Percentiles rank a stretch among this genome's conserved stretches.
These are phyloP conservation scores for Aelia acuminata DNA, from an alignment of 2,888 invertebrate genomes.

Conservation along the genomic window DNA sequence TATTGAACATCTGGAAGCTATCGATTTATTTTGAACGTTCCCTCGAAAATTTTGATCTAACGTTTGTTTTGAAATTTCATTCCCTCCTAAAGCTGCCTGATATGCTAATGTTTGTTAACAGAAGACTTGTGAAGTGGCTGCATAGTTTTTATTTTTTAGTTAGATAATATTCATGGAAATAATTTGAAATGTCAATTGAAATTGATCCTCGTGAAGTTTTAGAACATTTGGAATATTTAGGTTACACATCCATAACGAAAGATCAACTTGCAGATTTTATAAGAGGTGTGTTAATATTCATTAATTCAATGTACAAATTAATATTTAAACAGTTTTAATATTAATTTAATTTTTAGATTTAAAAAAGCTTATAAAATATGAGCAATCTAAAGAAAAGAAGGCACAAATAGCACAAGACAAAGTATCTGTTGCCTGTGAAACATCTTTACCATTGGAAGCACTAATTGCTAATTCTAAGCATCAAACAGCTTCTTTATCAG, in stretches of 20 bases:
- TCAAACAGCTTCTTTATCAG: neutral
- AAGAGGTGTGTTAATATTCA: slow-evolving; percentile 75
- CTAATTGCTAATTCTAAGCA: neutral
- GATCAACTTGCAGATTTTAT: slow-evolving; percentile 84
- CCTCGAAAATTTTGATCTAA: slow-evolving; percentile 28
- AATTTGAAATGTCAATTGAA: slow-evolving; percentile 58
- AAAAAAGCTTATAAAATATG: slow-evolving; percentile 78
- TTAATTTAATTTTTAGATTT: slow-evolving; percentile 73
- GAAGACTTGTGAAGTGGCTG: no score
- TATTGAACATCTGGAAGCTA: slow-evolving; percentile 1
- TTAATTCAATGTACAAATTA: slow-evolving; percentile 14
- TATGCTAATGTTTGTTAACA: neutral
- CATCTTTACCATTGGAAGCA: neutral
- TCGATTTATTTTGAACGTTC: slow-evolving; percentile 27
- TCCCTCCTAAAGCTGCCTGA: neutral
- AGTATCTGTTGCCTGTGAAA: slow-evolving; percentile 52
- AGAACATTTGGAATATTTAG: slow-evolving; percentile 80
- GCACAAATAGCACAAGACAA: slow-evolving; percentile 8
- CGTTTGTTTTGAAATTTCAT: neutral
- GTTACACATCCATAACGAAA: slow-evolving; percentile 82
- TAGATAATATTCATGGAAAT: neutral
- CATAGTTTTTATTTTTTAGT: neutral
- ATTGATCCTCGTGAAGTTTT: slow-evolving; percentile 81
- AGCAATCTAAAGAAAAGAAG: slow-evolving; percentile 68
- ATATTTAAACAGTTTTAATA: neutral